phyloP scores from a whole-genome alignment of 2,797 vertebrate species.

The Protosalanx chinensis region DNA sequence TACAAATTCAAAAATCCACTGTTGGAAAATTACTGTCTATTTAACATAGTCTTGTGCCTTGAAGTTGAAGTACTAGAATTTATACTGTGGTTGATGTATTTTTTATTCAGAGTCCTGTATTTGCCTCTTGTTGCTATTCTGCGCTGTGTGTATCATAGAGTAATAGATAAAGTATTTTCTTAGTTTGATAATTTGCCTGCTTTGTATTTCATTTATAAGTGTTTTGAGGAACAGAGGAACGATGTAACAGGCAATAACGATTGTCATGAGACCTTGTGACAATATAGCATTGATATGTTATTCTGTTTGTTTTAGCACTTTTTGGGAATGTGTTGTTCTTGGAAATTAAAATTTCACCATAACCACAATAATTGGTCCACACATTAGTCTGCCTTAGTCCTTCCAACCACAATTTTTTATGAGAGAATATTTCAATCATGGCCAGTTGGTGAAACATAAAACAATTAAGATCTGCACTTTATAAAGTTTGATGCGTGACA shows the following conservation, averaged over 20 bases:
- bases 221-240: slow-evolving; percentile 44
- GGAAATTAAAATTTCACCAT: slow-evolving; percentile 39
- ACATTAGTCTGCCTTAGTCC: slow-evolving; percentile 51
- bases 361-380: slow-evolving; percentile 27
- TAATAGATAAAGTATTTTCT: slow-evolving; percentile 36
- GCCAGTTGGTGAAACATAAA: slow-evolving; percentile 39
- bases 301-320: slow-evolving; percentile 29
- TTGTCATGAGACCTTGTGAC: slow-evolving; percentile 42
- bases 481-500: slow-evolving; percentile 53
- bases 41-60: slow-evolving; percentile 67
- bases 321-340: slow-evolving; percentile 39
- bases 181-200: slow-evolving; percentile 45
- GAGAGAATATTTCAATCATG: slow-evolving; percentile 42
- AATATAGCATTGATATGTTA: slow-evolving; percentile 19
- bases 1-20: slow-evolving; percentile 23
- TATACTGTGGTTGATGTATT: slow-evolving; percentile 55
- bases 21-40: slow-evolving; percentile 57
- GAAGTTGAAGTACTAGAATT: slow-evolving; percentile 62
- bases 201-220: slow-evolving; percentile 45
- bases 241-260: slow-evolving; percentile 56
- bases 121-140: slow-evolving; percentile 56
- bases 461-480: slow-evolving; percentile 60
- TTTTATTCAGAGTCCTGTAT: slow-evolving; percentile 57
- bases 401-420: slow-evolving; percentile 47
- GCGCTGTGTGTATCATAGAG: slow-evolving; percentile 57